phyloP scores from a whole-genome alignment of 2,888 invertebrate genomes.

The Leptarthrus brevirostris region DNA sequence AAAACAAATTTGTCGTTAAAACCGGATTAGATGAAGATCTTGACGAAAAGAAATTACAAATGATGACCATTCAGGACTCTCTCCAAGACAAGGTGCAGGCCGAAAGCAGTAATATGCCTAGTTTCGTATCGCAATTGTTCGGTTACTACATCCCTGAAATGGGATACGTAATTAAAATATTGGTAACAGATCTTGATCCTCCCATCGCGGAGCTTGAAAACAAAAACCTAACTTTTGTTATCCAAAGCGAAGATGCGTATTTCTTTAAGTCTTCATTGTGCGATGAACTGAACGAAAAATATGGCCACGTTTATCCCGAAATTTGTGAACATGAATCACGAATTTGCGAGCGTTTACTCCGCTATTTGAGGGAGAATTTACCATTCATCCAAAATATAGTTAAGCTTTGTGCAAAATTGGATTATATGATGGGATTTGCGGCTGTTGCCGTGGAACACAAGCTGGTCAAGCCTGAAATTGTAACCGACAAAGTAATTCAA shows the following conservation, averaged over 20 bases:
- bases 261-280: slow-evolving; percentile 67
- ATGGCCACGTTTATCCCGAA: slow-evolving; percentile 83
- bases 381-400: slow-evolving; percentile 71
- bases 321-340: slow-evolving; percentile 84
- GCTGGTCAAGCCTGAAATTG: slow-evolving; percentile 64
- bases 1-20: slow-evolving; percentile 53
- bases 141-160: slow-evolving; percentile 55
- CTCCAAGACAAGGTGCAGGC: slow-evolving; percentile 35
- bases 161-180: slow-evolving; percentile 55
- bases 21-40: slow-evolving; percentile 52
- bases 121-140: slow-evolving; percentile 17
- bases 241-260: slow-evolving; percentile 58
- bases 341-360: slow-evolving; percentile 77
- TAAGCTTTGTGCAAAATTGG: slow-evolving; percentile 69
- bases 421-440: slow-evolving; percentile 66
- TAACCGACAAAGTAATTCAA: slow-evolving; percentile 59
- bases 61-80: slow-evolving; percentile 43
- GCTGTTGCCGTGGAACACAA: slow-evolving; percentile 62
- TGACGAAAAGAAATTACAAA: slow-evolving; percentile 51
- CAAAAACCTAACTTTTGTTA: slow-evolving; percentile 50
- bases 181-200: neutral
- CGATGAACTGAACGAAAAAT: slow-evolving; percentile 76
- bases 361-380: slow-evolving; percentile 73
- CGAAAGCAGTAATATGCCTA: slow-evolving; percentile 30
- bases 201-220: slow-evolving; percentile 11